Evolutionary conservation across 2,888 invertebrate species (phyloP), one percentile per base, ranked within the genome.

Genomic region (Cecidostiba fungosa): DNA sequence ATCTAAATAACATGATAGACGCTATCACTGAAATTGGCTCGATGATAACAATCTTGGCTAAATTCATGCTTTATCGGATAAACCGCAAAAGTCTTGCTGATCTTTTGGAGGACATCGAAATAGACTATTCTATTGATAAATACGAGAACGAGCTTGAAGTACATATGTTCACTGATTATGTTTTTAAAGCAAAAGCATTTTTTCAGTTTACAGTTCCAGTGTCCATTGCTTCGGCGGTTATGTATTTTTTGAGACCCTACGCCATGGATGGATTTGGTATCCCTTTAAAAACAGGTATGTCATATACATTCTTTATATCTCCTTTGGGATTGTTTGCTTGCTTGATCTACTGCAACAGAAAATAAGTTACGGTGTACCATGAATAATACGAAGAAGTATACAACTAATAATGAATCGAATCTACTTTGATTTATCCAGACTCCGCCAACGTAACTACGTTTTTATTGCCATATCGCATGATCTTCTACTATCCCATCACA

Each of bases 391-490:
- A 16, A 4, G 6, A 16, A 54, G 5, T 16, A 19, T 59, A 4
- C n/a, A 59, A 59, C n/a, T 59, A 4, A n/a, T 59, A n/a, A 16
- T 59, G 19, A n/a, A n/a, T 59, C 26, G 26, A 26, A 66, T 66
- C 3, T 6, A 4, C 14, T 23, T 39, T 12, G 2, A 66, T 12
- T 16, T 14, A 66, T 26, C 12, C 10, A 77, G 59, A 77, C 54
- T 62, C 59, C 8, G 14, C 39, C 4, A 82, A 82, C 29, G 10
- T 36, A 19, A 82, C 69, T 16, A 26, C 36, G 14, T 77, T 50
- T 36, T 6, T 39, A n/a, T 50, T 76, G 23, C 82, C 82, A 12
- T 82, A 82, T 12, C 76, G 76, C 2, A 76, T 82, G 36, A 19
- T 14, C 3, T 82, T 82, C 32, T 82, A 77, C 39, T 69, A 39